phyloP scores from a whole-genome alignment of 2,888 invertebrate genomes.

The Ctenicera cuprea region DNA sequence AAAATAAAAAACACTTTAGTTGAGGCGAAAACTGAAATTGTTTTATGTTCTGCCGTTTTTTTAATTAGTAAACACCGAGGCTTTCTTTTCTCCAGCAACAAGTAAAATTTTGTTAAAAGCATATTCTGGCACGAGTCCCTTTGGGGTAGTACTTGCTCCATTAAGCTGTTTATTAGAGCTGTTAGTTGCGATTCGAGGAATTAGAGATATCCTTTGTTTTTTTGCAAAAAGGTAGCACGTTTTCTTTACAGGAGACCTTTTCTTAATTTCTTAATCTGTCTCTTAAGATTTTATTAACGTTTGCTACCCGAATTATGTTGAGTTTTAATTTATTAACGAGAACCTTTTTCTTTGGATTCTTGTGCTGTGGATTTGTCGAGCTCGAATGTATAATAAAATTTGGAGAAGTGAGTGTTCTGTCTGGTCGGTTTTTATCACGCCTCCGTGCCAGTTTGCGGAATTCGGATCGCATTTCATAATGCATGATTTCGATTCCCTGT shows the following conservation, averaged over 20 bases:
- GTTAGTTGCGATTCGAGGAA: not conserved
- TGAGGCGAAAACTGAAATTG: no score
- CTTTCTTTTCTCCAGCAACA: not conserved
- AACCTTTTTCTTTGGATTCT: no score
- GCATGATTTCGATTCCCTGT: constrained; percentile 52
- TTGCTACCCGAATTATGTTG: no score
- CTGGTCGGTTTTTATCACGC: constrained; percentile 35
- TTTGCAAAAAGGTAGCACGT: not conserved
- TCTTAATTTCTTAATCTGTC: no score
- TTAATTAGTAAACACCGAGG: not conserved
- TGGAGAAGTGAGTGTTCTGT: constrained; percentile 4
- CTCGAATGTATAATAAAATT: not conserved
- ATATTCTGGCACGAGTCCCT: constrained; percentile 1
- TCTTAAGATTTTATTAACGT: no score
- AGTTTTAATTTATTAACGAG: constrained; percentile 1
- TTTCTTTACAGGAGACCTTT: no score
- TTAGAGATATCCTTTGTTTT: not conserved
- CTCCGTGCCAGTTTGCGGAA: constrained; percentile 42
- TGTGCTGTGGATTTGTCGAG: not conserved
- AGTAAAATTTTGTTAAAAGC: constrained; percentile 18
- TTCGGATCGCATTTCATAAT: constrained; percentile 52
- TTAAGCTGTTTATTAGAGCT: constrained; percentile 1
- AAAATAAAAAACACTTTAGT: no score
- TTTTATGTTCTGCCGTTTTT: not conserved
- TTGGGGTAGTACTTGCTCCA: not conserved